A percentile compares a stretch with the other conserved stretches of the same genome.
Evolutionary conservation across 2,113 vertebrate species (phyloP).

Genomic region (Cyprinodon tularosa): DNA sequence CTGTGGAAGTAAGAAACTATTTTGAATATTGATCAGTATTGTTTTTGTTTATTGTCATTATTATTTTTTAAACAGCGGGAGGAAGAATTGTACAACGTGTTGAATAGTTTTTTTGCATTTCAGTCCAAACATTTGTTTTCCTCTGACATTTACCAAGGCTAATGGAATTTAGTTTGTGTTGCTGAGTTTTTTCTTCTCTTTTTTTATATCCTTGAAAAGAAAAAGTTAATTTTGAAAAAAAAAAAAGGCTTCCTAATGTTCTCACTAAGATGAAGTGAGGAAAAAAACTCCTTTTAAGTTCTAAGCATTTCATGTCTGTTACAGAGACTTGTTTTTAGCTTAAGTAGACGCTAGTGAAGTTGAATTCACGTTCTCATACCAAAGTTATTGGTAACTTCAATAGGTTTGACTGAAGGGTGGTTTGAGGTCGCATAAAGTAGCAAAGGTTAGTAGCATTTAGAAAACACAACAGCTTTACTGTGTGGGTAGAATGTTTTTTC

Average conservation of each 20-base stretch:
- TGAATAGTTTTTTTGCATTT: background rate
- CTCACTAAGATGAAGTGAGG: background rate
- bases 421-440: slow-evolving; percentile 4
- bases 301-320: background rate
- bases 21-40: background rate
- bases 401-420: background rate
- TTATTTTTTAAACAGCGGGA: background rate
- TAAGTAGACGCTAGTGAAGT: slow-evolving; percentile 28
- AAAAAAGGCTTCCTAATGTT: background rate
- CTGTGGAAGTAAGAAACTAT: background rate
- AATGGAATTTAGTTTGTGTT: background rate
- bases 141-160: background rate
- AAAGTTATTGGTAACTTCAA: slow-evolving; percentile 21
- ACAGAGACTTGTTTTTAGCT: slow-evolving; percentile 9
- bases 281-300: background rate
- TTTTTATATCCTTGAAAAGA: background rate
- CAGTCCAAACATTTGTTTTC: background rate
- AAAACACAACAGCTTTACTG: slow-evolving; percentile 25
- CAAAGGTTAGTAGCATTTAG: slow-evolving; percentile 15
- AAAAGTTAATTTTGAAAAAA: background rate
- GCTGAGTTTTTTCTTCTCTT: background rate
- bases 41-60: background rate
- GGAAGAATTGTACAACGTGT: background rate
- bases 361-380: slow-evolving; percentile 26
- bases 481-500: slow-evolving; percentile 34